Conservation (phyloP, 2,797 vertebrate species). For the Falco rusticolus region DNA sequence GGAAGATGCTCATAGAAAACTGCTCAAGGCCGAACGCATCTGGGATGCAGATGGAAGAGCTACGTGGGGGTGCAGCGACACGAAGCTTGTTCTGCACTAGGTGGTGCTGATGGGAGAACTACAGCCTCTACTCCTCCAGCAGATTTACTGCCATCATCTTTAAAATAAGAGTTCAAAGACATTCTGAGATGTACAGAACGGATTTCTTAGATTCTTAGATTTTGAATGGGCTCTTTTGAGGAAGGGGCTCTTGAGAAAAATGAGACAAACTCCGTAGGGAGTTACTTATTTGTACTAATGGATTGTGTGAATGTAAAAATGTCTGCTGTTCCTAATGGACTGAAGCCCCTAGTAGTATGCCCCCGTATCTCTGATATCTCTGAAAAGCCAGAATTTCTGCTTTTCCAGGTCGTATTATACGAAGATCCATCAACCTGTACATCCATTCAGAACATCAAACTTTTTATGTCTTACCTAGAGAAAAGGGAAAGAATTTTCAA, state of each 20-base stretch:
- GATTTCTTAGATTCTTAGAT: background rate
- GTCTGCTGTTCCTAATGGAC: background rate
- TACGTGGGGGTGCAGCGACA: background rate
- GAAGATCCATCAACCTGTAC: background rate
- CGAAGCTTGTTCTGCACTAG: background rate
- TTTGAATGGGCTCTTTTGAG: background rate
- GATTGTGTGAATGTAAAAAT: background rate
- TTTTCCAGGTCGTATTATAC: background rate
- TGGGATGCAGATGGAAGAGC: constrained; percentile 22
- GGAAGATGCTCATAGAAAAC: background rate
- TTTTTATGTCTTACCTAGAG: background rate
- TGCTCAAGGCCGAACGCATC: background rate
- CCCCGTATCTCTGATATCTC: background rate
- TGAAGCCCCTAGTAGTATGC: background rate
- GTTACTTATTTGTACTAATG: background rate
- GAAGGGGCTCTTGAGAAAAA: background rate
- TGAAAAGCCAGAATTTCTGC: background rate
- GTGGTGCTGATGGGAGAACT: constrained; percentile 15
- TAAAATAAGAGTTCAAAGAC: background rate
- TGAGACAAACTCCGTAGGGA: background rate
- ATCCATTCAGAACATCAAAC: background rate
- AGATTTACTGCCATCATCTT: background rate
- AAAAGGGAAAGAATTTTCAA: background rate
- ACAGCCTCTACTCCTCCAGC: background rate
- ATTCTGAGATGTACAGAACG: background rate